Evolutionary conservation across 2,888 invertebrate species (phyloP), one percentile per base, ranked within the genome.

Genomic region (Sipha maydis): DNA sequence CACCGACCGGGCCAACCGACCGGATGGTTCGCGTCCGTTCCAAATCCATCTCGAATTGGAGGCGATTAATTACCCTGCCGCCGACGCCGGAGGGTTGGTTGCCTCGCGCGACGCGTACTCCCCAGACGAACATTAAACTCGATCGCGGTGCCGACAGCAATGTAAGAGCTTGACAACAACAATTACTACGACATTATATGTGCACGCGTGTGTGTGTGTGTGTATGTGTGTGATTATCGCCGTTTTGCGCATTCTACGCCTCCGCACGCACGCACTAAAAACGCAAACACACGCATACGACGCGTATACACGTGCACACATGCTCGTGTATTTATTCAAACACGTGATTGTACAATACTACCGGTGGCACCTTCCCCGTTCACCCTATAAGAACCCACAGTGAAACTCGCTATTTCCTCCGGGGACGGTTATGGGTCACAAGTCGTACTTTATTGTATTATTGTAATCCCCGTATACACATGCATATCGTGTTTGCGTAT

Each of bases 121-220:
- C 71, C 69, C 19, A 69, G 82, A 41, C 69, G 41, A 28, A 25
- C 82, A 82, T 82, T 71, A 82, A 82, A 71, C 69, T 41, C 28
- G 28, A 71, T 69, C 28, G 41, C 56, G 41, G 41, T n/a, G 41
- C 25, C 41, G 48, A 78, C 78, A 54, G n/a, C n/a, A 71, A 71
- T 48, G 28, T 48, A 41, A 19, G 38, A 77, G 21, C 48, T n/a
- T 61, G 82, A 69, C 82, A 38, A 69, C 41, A 69, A 80, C 38
- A 80, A 80, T 61, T 61, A 38, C 61, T 38, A 41, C 21, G 21
- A 25, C 75, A 38, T 38, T 75, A 75, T 25, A 41, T 5, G 21
- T 38, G 41, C 11, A 11, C 0, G 38, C 41, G 25, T 41, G 41
- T 9, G 11, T 48, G 14, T 41, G 48, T 48, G 25, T 1, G 38